Evolutionary conservation across 2,888 invertebrate genomes (phyloP).

Genomic region (Eilema sororculum): DNA sequence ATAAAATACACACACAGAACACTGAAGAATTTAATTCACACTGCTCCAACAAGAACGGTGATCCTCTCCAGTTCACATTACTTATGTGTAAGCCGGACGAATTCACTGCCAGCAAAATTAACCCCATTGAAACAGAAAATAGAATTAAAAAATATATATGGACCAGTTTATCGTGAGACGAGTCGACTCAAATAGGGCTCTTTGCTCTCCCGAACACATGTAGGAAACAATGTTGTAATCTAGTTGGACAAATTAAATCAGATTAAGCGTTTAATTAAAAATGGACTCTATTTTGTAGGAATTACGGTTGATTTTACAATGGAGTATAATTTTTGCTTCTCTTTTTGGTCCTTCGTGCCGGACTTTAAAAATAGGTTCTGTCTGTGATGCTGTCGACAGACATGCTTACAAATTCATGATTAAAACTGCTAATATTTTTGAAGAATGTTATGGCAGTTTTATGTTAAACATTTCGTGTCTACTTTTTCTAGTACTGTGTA

Average conservation of each 20-base stretch:
- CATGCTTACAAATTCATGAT: constrained; percentile 20
- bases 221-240: constrained; percentile 70
- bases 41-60: constrained; percentile 26
- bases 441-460: neutral
- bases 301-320: constrained; percentile 18
- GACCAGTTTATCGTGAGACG: constrained; percentile 44
- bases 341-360: constrained; percentile 27
- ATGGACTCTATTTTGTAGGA: neutral
- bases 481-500: neutral
- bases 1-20: constrained; percentile 6
- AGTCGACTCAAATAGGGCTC: constrained; percentile 66
- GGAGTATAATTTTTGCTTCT: constrained; percentile 15
- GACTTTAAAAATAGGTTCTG: constrained; percentile 45
- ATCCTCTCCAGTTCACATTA: constrained; percentile 41
- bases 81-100: constrained; percentile 43
- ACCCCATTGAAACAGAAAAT: constrained; percentile 65
- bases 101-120: constrained; percentile 61
- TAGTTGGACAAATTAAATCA: constrained; percentile 69
- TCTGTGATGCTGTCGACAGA: constrained; percentile 36
- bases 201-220: constrained; percentile 61
- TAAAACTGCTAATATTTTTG: constrained; percentile 5
- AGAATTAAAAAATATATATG: constrained; percentile 61
- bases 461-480: no score
- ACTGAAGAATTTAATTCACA: constrained; percentile 39
- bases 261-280: constrained; percentile 33